Evolutionary conservation across 2,113 vertebrate genomes (phyloP).

Genomic region (Engystomops pustulosus): DNA sequence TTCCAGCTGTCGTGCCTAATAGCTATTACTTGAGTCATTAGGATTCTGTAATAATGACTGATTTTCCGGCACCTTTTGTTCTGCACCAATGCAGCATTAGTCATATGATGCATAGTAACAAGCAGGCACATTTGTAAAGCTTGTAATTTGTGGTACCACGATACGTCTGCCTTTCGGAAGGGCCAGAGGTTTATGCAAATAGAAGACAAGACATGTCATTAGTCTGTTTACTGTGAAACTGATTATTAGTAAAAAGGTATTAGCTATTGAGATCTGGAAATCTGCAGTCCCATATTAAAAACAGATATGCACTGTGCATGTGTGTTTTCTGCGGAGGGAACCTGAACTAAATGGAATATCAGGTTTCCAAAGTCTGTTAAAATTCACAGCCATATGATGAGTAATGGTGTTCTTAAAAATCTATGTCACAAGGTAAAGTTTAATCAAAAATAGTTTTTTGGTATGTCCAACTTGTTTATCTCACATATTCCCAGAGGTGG

Average conservation of each 20-base stretch:
- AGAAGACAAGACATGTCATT: slow-evolving; percentile 16
- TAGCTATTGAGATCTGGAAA: slow-evolving; percentile 16
- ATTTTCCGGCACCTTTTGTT: slow-evolving; percentile 28
- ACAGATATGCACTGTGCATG: slow-evolving; percentile 9
- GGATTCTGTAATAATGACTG: slow-evolving; percentile 28
- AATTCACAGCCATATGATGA: slow-evolving; percentile 37
- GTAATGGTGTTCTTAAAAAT: slow-evolving; percentile 44
- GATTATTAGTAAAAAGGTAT: slow-evolving; percentile 4
- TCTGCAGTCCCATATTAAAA: slow-evolving; percentile 32
- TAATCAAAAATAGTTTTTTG: slow-evolving; percentile 41
- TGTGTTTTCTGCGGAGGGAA: slow-evolving; percentile 22
- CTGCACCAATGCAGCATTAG: slow-evolving; percentile 5
- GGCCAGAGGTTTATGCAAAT: slow-evolving; percentile 14
- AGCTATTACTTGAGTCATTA: slow-evolving; percentile 46
- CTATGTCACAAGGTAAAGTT: slow-evolving; percentile 39
- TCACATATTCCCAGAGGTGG: slow-evolving; percentile 37
- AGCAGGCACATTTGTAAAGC: neutral
- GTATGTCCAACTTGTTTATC: slow-evolving; percentile 44
- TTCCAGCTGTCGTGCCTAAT: slow-evolving; percentile 49
- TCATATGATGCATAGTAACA: neutral
- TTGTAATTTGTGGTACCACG: slow-evolving; percentile 16
- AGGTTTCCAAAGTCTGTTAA: slow-evolving; percentile 44
- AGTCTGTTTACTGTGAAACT: slow-evolving; percentile 31
- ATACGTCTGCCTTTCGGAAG: slow-evolving; percentile 3
- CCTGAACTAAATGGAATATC: slow-evolving; percentile 26